phyloP scores from a whole-genome alignment of 2,888 invertebrate genomes.

The Heliconius hortense region DNA sequence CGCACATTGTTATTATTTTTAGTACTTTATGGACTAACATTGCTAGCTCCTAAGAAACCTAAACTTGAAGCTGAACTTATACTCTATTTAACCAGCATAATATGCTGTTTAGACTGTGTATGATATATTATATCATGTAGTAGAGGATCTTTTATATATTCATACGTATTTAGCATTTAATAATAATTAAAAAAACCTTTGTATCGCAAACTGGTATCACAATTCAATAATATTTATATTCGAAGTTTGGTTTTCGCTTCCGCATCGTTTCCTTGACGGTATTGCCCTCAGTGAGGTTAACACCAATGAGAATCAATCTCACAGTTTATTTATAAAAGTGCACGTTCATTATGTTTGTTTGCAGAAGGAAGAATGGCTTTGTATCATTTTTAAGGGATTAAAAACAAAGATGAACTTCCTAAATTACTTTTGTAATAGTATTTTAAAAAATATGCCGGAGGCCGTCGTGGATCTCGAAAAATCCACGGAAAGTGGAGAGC shows the following conservation, averaged over 20 bases:
- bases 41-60: background rate
- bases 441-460: background rate
- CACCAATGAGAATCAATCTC: slow-evolving; percentile 20
- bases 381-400: background rate
- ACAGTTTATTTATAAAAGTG: slow-evolving; percentile 30
- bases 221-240: slow-evolving; percentile 4
- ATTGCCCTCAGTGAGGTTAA: slow-evolving; percentile 24
- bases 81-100: no score
- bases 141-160: background rate
- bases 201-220: background rate
- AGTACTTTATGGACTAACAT: background rate
- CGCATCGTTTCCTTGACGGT: slow-evolving; percentile 19
- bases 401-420: slow-evolving; percentile 14
- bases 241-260: slow-evolving; percentile 9
- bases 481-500: no score
- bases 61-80: background rate
- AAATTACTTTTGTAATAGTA: background rate
- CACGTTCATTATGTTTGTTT: slow-evolving; percentile 14
- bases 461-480: background rate
- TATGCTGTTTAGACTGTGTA: no score
- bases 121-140: background rate
- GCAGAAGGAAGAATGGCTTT: slow-evolving; percentile 13
- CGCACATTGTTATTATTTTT: background rate
- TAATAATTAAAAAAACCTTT: background rate
- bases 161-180: background rate